Conservation (phyloP, 2,797 vertebrate species). For the Aulostomus chinensis region DNA sequence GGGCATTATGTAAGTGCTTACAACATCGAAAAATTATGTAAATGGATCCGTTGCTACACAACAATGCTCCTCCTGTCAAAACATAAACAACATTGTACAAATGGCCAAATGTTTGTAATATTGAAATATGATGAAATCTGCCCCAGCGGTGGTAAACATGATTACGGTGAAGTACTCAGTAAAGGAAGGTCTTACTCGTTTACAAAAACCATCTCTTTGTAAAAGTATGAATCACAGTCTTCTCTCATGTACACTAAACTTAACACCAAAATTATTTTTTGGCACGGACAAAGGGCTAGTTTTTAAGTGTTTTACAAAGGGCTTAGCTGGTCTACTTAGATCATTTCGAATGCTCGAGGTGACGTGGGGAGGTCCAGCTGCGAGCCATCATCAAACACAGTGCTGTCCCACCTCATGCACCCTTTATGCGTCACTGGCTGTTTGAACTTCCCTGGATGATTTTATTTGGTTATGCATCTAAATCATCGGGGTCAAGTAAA, state of each 20-base stretch:
- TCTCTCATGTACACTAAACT: slow-evolving; percentile 31
- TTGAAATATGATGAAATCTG: slow-evolving; percentile 48
- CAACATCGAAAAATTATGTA: slow-evolving; percentile 81
- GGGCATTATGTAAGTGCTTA: slow-evolving; percentile 80
- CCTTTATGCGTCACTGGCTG: slow-evolving; percentile 73
- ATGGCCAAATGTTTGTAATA: slow-evolving; percentile 57
- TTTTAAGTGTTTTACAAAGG: too few species aligned
- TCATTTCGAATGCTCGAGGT: slow-evolving; percentile 41
- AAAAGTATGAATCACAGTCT: slow-evolving; percentile 41
- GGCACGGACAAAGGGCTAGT: slow-evolving; percentile 23
- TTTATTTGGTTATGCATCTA: slow-evolving; percentile 79
- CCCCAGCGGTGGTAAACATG: slow-evolving; percentile 36
- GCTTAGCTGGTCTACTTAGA: slow-evolving; percentile 26
- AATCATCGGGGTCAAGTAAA: slow-evolving; percentile 83
- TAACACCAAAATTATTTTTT: slow-evolving; percentile 45
- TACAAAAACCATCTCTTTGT: slow-evolving; percentile 32
- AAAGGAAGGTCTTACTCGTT: slow-evolving; percentile 33
- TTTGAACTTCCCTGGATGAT: slow-evolving; percentile 75
- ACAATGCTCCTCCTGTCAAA: slow-evolving; percentile 79
- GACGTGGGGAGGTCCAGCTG: slow-evolving; percentile 76
- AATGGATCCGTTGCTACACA: slow-evolving; percentile 80
- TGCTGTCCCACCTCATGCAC: slow-evolving; percentile 67
- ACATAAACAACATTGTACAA: slow-evolving; percentile 75
- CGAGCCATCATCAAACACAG: slow-evolving; percentile 69
- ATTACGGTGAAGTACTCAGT: slow-evolving; percentile 34